Percentiles rank a stretch among this genome's conserved stretches.
phyloP scores from a whole-genome alignment of 2,797 vertebrate species.

The Furcifer pardalis region DNA sequence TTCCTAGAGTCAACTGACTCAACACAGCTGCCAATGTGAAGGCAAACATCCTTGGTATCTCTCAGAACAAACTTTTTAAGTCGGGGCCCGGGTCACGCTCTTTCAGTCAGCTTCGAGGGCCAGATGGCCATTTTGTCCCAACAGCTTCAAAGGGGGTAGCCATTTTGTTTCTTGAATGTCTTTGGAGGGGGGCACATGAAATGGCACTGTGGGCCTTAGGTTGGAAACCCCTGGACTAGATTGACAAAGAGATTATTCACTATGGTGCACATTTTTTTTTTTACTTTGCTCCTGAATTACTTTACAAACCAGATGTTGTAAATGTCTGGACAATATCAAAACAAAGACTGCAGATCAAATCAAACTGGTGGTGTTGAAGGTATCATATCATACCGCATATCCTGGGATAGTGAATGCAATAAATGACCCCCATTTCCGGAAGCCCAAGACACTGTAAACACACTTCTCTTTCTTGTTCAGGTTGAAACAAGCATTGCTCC shows the following conservation, averaged over 20 bases:
- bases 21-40: background rate
- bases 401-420: background rate
- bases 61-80: too few species aligned
- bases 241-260: too few species aligned
- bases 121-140: too few species aligned
- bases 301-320: background rate
- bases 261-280: background rate
- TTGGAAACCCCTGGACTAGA: too few species aligned
- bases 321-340: background rate
- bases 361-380: background rate
- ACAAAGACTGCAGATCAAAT: background rate
- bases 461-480: background rate
- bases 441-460: background rate
- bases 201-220: too few species aligned
- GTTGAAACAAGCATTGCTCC: background rate
- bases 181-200: too few species aligned
- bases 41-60: background rate
- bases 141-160: too few species aligned
- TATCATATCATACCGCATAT: background rate
- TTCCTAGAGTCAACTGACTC: background rate
- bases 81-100: too few species aligned
- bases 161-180: too few species aligned
- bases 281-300: too few species aligned
- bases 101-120: too few species aligned
- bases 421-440: background rate